phyloP scores from a whole-genome alignment of 37 sponge, comb jelly and placozoan species.

The Diacarnus erythraeanus region DNA sequence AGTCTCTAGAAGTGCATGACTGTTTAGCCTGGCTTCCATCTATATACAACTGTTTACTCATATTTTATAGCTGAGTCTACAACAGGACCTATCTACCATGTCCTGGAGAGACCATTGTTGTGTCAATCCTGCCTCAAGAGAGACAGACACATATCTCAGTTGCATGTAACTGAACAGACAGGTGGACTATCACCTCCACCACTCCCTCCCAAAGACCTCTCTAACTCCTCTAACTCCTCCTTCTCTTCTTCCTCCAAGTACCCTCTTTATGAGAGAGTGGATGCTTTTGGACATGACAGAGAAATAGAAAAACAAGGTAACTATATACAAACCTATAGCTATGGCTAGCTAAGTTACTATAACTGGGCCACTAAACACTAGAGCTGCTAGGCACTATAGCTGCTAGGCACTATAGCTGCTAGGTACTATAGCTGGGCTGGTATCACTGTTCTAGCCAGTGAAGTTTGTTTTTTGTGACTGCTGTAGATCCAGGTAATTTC shows the following conservation, averaged over 20 bases:
- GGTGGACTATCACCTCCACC: background rate
- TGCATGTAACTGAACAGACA: background rate
- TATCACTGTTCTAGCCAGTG: too few species aligned
- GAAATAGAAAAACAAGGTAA: background rate
- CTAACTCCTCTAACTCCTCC: background rate
- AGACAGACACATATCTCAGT: background rate
- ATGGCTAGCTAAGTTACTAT: background rate
- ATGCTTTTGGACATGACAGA: background rate
- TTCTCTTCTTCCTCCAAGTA: too few species aligned
- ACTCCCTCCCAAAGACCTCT: background rate
- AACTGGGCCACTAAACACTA: background rate
- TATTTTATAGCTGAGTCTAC: too few species aligned
- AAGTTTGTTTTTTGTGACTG: too few species aligned
- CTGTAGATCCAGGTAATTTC: too few species aligned
- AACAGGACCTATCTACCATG: conserved; percentile 12
- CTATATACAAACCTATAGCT: background rate
- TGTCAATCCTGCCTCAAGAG: background rate
- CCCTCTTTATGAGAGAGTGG: too few species aligned
- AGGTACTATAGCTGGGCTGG: background rate
- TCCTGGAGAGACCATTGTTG: conserved; percentile 1
- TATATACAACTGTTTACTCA: too few species aligned
- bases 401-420: background rate
- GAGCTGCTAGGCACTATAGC: background rate
- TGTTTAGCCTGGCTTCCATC: too few species aligned
- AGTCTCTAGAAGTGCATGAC: too few species aligned